These are phyloP conservation scores for Galago senegalensis DNA, from an alignment of 2,797 vertebrate genomes.

Conservation along the genomic window DNA sequence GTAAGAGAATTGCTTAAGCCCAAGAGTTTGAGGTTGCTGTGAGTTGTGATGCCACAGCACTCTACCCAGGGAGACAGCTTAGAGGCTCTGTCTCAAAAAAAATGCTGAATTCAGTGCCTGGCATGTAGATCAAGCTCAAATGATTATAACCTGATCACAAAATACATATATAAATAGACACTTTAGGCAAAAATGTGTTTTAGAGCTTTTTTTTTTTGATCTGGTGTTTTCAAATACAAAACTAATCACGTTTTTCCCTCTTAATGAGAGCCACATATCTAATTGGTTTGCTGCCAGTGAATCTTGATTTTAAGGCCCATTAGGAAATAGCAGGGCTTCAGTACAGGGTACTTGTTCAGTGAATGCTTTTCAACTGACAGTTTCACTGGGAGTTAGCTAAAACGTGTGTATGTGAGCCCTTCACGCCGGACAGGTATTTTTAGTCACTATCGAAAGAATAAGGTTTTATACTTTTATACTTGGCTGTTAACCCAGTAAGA, in stretches of 20 bases:
- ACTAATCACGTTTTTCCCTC: background rate
- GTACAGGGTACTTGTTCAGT: background rate
- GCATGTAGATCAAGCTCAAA: background rate
- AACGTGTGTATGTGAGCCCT: background rate
- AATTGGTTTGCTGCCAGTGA: background rate
- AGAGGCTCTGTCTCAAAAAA: background rate
- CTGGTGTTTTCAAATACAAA: background rate
- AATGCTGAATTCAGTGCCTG: background rate
- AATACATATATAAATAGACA: background rate
- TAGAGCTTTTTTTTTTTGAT: background rate
- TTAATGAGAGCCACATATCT: background rate
- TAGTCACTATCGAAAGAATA: background rate
- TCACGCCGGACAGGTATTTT: background rate
- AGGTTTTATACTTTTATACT: slow-evolving; percentile 13
- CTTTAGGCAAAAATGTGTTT: background rate
- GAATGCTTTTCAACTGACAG: background rate
- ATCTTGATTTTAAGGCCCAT: background rate
- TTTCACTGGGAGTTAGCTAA: background rate
- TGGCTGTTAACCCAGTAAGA: background rate
- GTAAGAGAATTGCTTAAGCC: no score
- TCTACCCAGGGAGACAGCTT: no score
- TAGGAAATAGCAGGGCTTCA: background rate
- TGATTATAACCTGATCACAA: background rate
- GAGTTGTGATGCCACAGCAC: no score
- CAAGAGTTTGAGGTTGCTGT: no score